Base-by-base conservation (phyloP, 2,888 invertebrate species). In the Proisotoma minuta region DNA sequence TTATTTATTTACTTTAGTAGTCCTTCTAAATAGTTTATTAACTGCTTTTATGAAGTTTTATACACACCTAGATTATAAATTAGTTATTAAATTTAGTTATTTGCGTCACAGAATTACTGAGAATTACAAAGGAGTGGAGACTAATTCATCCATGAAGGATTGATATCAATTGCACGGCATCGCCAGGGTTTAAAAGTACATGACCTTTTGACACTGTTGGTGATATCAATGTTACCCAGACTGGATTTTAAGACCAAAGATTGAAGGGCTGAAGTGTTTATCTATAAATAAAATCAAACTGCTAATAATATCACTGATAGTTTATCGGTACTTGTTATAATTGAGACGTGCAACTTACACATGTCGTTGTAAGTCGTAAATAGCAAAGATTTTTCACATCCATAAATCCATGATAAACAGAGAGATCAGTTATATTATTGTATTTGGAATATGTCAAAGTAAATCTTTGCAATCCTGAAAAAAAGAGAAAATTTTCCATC, bases 321-420 rank as follows among this genome's bases (percentile, higher is more conserved):
- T n/a, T n/a, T n/a, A n/a, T n/a, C n/a, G n/a, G n/a, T n/a, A n/a
- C n/a, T n/a, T n/a, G n/a, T n/a, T n/a, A n/a, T n/a, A n/a, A n/a
- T n/a, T n/a, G n/a, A n/a, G n/a, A n/a, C n/a, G n/a, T n/a, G n/a
- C n/a, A 39, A 27, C 23, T 3, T 23, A 67, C 67, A 58, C 60
- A 60, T 3, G 67, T 67, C 58, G 59, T 57, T 3, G 67, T 67
- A 5, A 67, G 43, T 20, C 59, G 23, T 5, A 67, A 27, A 20
- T 53, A 53, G 20, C 54, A 57, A 12, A 67, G 47, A 24, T 60
- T 57, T 27, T 53, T 47, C 4, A 63, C 62, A 47, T 64, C 62
- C 59, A 68, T 60, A 12, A 65, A 57, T 5, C 68, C 68, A 39
- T 65, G 65, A 24, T 68, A 65, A 1, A 65, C 57, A 15, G 68